Evolutionary conservation across 2,888 invertebrate genomes (phyloP).

Genomic region (Hedychridium roseum): DNA sequence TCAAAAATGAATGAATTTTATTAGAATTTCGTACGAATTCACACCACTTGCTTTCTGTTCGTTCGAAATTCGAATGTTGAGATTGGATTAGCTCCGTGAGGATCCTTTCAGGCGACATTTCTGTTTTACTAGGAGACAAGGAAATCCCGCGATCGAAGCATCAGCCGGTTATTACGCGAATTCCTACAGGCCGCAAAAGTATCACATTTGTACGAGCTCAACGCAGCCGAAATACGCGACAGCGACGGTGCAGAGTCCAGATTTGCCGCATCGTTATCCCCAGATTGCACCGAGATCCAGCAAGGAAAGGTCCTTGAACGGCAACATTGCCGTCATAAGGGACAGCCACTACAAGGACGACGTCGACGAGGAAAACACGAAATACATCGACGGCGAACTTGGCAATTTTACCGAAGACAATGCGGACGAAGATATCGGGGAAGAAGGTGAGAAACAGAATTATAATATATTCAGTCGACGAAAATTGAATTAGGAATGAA

Average conservation of each 20-base stretch:
- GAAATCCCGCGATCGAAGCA: constrained; percentile 30
- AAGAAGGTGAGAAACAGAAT: constrained; percentile 21
- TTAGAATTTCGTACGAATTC: too few relatives aligned
- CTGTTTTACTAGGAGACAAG: constrained; percentile 21
- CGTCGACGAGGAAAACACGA: constrained; percentile 26
- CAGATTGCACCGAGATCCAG: constrained; percentile 8
- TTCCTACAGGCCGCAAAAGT: constrained; percentile 32
- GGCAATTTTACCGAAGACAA: constrained; percentile 9
- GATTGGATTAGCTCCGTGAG: too few relatives aligned
- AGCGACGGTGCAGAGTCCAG: constrained; percentile 8
- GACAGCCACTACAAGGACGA: constrained; percentile 34
- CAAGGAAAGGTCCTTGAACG: constrained; percentile 19
- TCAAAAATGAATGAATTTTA: too few relatives aligned
- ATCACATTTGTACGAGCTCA: constrained; percentile 20
- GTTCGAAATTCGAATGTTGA: too few relatives aligned
- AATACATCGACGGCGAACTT: constrained; percentile 28
- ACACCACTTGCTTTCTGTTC: too few relatives aligned
- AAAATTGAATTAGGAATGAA: background rate
- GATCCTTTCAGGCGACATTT: background rate
- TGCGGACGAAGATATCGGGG: constrained; percentile 26
- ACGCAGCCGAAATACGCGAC: constrained; percentile 27
- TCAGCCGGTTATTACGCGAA: constrained; percentile 30
- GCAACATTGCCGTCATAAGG: constrained; percentile 26
- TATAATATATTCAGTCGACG: background rate
- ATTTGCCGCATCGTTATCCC: constrained; percentile 10